Evolutionary conservation across 2,888 invertebrate genomes (phyloP).

Genomic region (Epistrophe grossulariae): DNA sequence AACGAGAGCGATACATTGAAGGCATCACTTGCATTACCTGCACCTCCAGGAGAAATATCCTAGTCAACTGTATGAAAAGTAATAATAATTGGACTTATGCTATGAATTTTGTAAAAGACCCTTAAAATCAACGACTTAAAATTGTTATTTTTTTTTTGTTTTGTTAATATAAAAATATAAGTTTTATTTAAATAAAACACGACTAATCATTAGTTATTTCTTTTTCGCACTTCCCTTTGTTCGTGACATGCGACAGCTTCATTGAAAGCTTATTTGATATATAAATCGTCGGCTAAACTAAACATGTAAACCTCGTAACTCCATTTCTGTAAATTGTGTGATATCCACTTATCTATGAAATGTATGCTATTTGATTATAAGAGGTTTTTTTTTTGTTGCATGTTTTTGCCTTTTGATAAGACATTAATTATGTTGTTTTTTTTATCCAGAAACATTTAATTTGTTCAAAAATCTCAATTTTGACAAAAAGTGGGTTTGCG

Average conservation of each 20-base stretch:
- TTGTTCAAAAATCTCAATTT: no score
- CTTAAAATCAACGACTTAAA: not conserved
- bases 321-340: no score
- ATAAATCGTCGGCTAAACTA: no score
- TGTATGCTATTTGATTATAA: no score
- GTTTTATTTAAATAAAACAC: not conserved
- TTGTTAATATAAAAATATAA: not conserved
- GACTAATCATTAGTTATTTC: not conserved
- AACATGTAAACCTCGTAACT: no score
- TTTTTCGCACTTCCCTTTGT: not conserved
- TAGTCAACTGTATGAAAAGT: constrained; percentile 43
- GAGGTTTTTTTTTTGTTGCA: no score
- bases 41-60: constrained; percentile 78
- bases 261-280: not conserved
- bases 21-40: constrained; percentile 78
- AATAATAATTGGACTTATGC: not conserved
- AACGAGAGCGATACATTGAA: constrained; percentile 78
- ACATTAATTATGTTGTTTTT: no score
- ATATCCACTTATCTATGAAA: no score
- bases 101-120: not conserved
- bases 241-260: not conserved
- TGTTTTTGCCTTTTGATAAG: no score
- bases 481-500: no score
- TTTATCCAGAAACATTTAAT: no score
- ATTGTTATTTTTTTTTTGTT: not conserved